Evolutionary conservation across 1,140 invertebrate genomes (phyloP).

Genomic region (Pantala flavescens): DNA sequence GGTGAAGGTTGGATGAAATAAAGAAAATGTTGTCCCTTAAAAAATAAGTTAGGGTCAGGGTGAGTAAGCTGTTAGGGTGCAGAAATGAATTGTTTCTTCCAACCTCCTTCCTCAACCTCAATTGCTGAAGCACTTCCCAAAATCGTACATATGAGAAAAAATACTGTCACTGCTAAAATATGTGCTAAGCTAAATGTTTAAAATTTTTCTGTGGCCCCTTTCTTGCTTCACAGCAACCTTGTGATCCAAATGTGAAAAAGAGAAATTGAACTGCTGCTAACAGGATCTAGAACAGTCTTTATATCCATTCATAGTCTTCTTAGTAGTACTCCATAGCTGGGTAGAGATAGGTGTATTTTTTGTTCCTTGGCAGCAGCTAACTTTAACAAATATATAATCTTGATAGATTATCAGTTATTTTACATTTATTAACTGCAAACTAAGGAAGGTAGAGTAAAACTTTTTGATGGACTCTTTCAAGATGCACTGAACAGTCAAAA

Average conservation of each 20-base stretch:
- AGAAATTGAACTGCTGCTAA: background rate
- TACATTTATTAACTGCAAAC: background rate
- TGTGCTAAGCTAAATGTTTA: background rate
- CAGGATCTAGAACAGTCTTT: background rate
- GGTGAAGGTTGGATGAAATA: background rate
- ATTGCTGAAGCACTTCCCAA: background rate
- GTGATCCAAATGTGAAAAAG: background rate
- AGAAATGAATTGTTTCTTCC: background rate
- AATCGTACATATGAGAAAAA: background rate
- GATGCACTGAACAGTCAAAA: no score
- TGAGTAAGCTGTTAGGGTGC: background rate
- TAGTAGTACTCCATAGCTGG: background rate
- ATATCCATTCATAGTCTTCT: background rate
- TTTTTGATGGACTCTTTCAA: no score
- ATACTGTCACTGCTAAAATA: background rate
- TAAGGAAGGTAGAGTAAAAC: background rate
- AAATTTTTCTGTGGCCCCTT: background rate
- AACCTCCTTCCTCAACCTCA: background rate
- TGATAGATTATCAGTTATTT: background rate
- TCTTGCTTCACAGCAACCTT: conserved; percentile 1
- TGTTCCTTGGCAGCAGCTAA: background rate
- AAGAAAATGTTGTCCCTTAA: background rate
- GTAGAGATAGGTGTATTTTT: background rate
- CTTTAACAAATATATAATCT: background rate
- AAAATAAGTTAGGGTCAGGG: background rate